Percentiles rank a stretch among this genome's conserved stretches.
Evolutionary conservation across 2,888 invertebrate species (phyloP).

Genomic region (Pilophorus perplexus): DNA sequence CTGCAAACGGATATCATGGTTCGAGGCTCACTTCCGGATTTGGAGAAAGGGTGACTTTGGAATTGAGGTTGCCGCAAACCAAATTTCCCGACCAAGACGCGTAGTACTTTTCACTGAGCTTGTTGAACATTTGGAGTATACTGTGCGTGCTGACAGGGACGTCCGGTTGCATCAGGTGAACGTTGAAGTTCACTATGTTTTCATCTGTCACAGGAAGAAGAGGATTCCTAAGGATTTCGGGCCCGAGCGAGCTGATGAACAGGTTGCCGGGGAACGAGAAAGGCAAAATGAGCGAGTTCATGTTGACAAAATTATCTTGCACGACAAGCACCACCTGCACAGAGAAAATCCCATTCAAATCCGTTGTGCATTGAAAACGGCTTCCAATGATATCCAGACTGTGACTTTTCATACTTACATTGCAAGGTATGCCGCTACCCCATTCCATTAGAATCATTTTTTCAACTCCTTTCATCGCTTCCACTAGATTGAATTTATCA

Average conservation of each 20-base stretch:
- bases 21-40: conserved; percentile 65
- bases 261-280: conserved; percentile 79
- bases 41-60: conserved; percentile 70
- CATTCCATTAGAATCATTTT: conserved; percentile 80
- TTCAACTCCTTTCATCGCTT: conserved; percentile 74
- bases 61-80: conserved; percentile 72
- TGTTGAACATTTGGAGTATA: conserved; percentile 59
- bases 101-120: conserved; percentile 70
- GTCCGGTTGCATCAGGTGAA: conserved; percentile 56
- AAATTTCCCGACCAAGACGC: conserved; percentile 69
- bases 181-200: conserved; percentile 30
- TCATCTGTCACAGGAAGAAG: conserved; percentile 25
- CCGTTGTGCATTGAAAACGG: too few species aligned
- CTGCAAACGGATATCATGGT: too few species aligned
- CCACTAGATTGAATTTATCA: conserved; percentile 82
- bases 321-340: conserved; percentile 68
- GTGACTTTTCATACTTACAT: conserved; percentile 56
- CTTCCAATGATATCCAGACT: too few species aligned
- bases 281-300: conserved; percentile 66
- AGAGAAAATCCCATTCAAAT: conserved; percentile 39
- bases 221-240: conserved; percentile 43
- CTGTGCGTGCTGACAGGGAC: conserved; percentile 54
- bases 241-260: conserved; percentile 50
- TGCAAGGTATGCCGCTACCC: conserved; percentile 83
- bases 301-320: conserved; percentile 67